Evolutionary conservation across 2,888 invertebrate genomes (phyloP).

Genomic region (Eristalis arbustorum): DNA sequence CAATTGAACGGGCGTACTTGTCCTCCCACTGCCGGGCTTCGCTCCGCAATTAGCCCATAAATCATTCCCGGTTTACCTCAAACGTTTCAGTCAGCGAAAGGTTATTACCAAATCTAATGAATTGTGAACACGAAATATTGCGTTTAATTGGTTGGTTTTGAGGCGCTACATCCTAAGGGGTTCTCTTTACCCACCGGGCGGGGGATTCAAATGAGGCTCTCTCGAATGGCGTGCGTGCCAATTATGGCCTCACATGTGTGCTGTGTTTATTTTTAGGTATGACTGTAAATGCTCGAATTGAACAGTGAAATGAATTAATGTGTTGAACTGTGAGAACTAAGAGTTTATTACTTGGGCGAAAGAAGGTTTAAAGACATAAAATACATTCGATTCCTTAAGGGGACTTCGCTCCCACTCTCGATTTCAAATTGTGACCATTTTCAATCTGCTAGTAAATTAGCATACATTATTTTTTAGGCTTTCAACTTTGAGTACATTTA

Average conservation of each 20-base stretch:
- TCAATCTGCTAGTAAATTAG: no score
- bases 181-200: neutral
- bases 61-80: neutral
- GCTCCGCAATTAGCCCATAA: neutral
- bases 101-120: conserved; percentile 3
- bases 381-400: no score
- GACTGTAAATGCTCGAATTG: neutral
- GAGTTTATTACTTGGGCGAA: neutral
- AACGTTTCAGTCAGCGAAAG: neutral
- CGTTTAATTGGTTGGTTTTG: neutral
- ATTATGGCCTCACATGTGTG: neutral
- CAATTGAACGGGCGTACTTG: neutral
- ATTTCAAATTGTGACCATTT: no score
- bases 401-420: no score
- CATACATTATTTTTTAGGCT: no score
- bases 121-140: conserved; percentile 9
- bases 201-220: neutral
- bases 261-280: neutral
- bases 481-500: no score
- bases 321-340: neutral
- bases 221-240: conserved; percentile 5
- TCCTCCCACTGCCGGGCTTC: neutral
- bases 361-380: no score
- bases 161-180: neutral
- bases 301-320: neutral